These are phyloP conservation scores for Anolis apletophallus DNA, from an alignment of 2,797 vertebrate species.

Conservation along the genomic window DNA sequence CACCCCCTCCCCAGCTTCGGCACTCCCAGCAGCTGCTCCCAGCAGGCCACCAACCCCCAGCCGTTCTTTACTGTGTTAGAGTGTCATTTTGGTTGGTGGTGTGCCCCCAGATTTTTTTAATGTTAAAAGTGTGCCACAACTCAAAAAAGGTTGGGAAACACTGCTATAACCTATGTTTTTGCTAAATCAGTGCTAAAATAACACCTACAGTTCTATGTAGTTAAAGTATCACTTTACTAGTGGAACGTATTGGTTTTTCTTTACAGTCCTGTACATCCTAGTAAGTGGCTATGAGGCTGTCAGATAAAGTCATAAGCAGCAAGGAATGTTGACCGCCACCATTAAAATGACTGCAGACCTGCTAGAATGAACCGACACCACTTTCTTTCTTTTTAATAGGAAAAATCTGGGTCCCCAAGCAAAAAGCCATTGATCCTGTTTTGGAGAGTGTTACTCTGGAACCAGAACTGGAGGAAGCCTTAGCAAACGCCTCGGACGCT, in stretches of 20 bases:
- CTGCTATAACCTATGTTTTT: neutral
- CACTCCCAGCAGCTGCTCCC: no score
- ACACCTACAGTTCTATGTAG: neutral
- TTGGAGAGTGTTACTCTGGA: constrained; percentile 94
- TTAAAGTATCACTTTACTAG: neutral
- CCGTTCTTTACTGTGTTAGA: no score
- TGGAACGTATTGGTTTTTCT: neutral
- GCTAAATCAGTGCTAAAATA: neutral
- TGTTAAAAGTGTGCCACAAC: no score
- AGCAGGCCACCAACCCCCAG: no score
- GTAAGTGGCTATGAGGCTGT: neutral
- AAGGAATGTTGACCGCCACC: neutral
- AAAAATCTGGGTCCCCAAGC: constrained; percentile 92
- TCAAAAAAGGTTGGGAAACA: no score
- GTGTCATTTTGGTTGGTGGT: no score
- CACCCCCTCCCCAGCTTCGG: no score
- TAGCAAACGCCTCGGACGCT: constrained; percentile 92
- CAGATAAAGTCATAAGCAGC: neutral
- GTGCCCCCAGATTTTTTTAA: no score
- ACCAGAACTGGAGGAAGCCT: constrained; percentile 95
- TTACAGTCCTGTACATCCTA: neutral
- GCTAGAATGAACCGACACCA: neutral
- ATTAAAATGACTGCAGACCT: neutral
- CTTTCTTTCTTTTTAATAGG: constrained; percentile 78
- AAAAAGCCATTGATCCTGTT: constrained; percentile 88